A percentile compares a stretch with the other conserved stretches of the same genome.
phyloP scores from a whole-genome alignment of 2,113 vertebrate genomes.

The Noturus placidus region DNA sequence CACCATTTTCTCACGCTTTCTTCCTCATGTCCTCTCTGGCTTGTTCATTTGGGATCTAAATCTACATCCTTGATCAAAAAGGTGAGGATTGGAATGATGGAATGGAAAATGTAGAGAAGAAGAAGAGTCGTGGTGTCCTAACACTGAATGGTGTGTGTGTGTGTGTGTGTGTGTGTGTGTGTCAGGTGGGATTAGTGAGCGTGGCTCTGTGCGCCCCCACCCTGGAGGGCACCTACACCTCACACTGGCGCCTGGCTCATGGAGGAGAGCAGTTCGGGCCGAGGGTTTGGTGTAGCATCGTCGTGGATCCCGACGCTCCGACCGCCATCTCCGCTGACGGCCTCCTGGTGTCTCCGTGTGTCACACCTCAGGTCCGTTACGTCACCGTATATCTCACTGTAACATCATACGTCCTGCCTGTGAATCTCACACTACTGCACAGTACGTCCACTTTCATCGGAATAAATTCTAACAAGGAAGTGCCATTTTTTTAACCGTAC shows the following conservation, averaged over 20 bases:
- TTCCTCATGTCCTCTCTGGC: background rate
- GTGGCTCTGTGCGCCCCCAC: slow-evolving; percentile 88
- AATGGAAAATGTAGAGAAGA: background rate
- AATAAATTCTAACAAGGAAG: background rate
- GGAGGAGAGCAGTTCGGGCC: slow-evolving; percentile 93
- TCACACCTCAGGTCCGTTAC: slow-evolving; percentile 75
- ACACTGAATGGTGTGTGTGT: background rate
- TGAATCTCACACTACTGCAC: background rate
- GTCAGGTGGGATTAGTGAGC: slow-evolving; percentile 90
- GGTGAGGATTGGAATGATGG: background rate
- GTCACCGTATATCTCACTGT: background rate
- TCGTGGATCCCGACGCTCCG: slow-evolving; percentile 82
- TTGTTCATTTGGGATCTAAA: background rate
- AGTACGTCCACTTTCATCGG: background rate
- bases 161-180: slow-evolving; percentile 12
- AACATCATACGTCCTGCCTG: background rate
- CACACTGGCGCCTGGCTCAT: slow-evolving; percentile 95
- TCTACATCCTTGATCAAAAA: background rate
- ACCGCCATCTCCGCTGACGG: slow-evolving; percentile 68
- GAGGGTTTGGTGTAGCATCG: slow-evolving; percentile 95
- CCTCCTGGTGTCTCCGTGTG: slow-evolving; percentile 66
- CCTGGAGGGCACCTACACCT: slow-evolving; percentile 92
- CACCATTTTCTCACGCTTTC: background rate
- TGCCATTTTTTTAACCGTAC: no score
- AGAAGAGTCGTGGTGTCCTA: background rate